Conservation (phyloP, 1,140 invertebrate genomes). For the Pentalonia nigronervosa region DNA sequence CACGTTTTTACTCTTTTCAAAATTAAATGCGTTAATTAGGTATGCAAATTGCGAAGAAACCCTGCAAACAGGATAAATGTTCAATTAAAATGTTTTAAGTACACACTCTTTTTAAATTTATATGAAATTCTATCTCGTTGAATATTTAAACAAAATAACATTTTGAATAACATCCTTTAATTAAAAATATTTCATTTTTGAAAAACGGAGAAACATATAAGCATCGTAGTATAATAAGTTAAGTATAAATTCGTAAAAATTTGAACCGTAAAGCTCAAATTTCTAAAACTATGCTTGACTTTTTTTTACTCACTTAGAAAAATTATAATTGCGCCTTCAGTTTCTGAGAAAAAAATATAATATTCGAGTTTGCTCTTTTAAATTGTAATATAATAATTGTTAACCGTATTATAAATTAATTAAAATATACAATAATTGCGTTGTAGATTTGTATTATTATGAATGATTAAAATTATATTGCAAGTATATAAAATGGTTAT, state of each 20-base stretch:
- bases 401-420: not conserved
- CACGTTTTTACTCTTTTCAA: not conserved
- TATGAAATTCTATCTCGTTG: slow-evolving; percentile 10
- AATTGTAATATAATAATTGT: not conserved
- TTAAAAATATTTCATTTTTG: not conserved
- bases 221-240: not conserved
- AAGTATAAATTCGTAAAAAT: not conserved
- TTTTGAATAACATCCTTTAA: slow-evolving; percentile 12
- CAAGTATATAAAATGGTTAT: no score
- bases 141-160: slow-evolving; percentile 24
- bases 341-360: not conserved
- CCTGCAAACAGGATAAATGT: not conserved
- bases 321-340: not conserved
- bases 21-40: not conserved
- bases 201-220: not conserved
- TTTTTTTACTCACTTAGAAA: not conserved
- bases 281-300: not conserved
- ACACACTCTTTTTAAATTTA: not conserved
- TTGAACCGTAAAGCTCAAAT: not conserved
- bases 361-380: not conserved
- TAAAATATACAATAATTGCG: not conserved
- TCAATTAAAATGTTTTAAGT: slow-evolving; percentile 10
- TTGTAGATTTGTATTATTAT: no score
- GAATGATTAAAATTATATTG: not conserved
- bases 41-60: not conserved